Evolutionary conservation across 2,113 vertebrate species (phyloP).

Genomic region (Muscicapa adusta): DNA sequence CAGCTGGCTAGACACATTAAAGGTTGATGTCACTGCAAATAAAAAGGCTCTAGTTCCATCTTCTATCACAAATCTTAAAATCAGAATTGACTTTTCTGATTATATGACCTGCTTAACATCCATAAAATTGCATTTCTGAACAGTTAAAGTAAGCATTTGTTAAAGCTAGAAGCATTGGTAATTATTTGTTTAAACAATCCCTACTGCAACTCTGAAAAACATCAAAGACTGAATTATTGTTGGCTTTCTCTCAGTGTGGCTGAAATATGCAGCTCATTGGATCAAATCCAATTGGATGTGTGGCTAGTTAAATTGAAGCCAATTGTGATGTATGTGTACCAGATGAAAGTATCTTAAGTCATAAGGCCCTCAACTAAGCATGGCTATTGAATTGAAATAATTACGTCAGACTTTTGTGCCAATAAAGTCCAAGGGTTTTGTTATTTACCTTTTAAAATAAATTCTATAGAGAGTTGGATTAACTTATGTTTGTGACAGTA

Average conservation of each 20-base stretch:
- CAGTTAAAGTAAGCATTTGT: background rate
- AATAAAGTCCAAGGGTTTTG: background rate
- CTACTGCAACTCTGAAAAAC: background rate
- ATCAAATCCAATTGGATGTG: constrained; percentile 10
- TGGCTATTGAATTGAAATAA: background rate
- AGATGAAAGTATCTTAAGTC: constrained; percentile 23
- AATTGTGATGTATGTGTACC: background rate
- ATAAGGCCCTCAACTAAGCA: background rate
- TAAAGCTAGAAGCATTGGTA: background rate
- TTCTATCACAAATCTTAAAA: background rate
- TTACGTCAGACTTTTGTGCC: background rate
- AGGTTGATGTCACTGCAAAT: background rate
- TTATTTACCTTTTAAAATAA: background rate
- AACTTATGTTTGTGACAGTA: background rate
- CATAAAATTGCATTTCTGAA: constrained; percentile 17
- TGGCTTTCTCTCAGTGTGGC: background rate
- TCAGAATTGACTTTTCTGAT: constrained; percentile 13
- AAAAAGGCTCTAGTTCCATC: constrained; percentile 1
- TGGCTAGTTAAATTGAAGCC: constrained; percentile 5
- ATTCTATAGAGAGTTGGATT: background rate
- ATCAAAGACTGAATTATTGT: background rate
- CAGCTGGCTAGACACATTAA: constrained; percentile 7
- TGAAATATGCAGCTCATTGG: constrained; percentile 17
- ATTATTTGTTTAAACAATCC: constrained; percentile 14
- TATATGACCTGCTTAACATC: background rate